phyloP scores from a whole-genome alignment of 2,888 invertebrate genomes.

The Xylocampa areola region DNA sequence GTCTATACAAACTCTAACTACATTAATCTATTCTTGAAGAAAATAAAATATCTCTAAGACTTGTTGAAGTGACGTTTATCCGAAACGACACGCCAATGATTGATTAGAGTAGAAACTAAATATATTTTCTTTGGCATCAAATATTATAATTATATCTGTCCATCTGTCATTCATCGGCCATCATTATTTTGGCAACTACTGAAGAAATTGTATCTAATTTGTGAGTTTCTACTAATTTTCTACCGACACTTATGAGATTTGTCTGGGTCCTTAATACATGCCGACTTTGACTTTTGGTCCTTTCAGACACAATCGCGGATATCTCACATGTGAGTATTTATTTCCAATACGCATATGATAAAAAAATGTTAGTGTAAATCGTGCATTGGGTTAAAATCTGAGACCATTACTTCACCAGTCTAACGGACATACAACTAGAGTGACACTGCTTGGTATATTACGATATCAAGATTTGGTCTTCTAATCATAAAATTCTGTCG shows the following conservation, averaged over 20 bases:
- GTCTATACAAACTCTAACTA: neutral
- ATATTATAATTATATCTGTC: constrained; percentile 56
- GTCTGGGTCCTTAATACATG: neutral
- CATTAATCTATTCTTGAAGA: constrained; percentile 1
- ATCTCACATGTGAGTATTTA: too few species aligned
- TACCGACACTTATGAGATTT: constrained; percentile 2
- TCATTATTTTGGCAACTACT: constrained; percentile 44
- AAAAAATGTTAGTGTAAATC: too few species aligned
- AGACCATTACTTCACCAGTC: too few species aligned
- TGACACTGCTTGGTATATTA: neutral
- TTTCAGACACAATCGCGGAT: too few species aligned
- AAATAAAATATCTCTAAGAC: constrained; percentile 26
- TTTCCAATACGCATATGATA: too few species aligned
- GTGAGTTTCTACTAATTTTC: constrained; percentile 20
- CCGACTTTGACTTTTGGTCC: too few species aligned
- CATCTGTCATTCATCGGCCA: constrained; percentile 50
- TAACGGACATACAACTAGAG: too few species aligned
- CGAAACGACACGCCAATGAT: constrained; percentile 51
- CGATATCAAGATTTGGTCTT: neutral
- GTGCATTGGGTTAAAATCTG: too few species aligned
- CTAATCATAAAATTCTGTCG: neutral
- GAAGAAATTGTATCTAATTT: constrained; percentile 37
- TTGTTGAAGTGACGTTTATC: constrained; percentile 54
- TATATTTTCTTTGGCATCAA: constrained; percentile 57
- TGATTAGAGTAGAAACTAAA: constrained; percentile 54